phyloP scores from a whole-genome alignment of 2,797 vertebrate species.

The Danio choprae region DNA sequence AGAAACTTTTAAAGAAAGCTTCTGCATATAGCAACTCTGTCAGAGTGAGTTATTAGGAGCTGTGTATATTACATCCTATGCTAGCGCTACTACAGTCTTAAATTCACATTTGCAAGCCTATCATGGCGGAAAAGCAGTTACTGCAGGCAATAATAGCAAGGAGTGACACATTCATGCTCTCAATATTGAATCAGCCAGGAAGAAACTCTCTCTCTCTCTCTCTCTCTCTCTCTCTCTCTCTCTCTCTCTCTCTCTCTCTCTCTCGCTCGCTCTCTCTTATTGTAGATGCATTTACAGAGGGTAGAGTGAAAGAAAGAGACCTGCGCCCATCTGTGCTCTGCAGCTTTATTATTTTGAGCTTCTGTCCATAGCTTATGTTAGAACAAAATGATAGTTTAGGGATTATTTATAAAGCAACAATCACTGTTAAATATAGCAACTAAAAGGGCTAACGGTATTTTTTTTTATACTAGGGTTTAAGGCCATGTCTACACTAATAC shows the following conservation, averaged over 20 bases:
- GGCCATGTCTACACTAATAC: background rate
- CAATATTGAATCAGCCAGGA: conserved; percentile 19
- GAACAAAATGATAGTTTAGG: conserved; percentile 26
- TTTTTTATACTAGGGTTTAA: background rate
- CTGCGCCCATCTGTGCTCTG: conserved; percentile 18
- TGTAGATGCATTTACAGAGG: background rate
- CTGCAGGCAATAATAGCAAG: conserved; percentile 26
- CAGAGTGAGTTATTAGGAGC: conserved; percentile 15
- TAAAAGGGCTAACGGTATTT: background rate
- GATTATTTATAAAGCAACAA: conserved; percentile 4
- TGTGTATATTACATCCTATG: conserved; percentile 18
- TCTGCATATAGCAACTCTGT: background rate
- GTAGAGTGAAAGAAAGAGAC: conserved; percentile 1
- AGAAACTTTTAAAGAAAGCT: conserved; percentile 15
- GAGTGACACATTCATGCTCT: conserved; percentile 31
- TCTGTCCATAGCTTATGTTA: conserved; percentile 35
- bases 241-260: too few relatives aligned
- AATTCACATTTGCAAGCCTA: conserved; percentile 37
- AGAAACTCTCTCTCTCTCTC: background rate
- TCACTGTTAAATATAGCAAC: conserved; percentile 18
- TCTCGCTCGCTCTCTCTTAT: conserved; percentile 3
- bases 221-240: too few relatives aligned
- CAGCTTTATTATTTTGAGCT: conserved; percentile 21
- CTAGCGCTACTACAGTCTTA: conserved; percentile 6
- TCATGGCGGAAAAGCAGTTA: conserved; percentile 30